Conservation (phyloP, 1,140 invertebrate species). For the Aphidius gifuensis region DNA sequence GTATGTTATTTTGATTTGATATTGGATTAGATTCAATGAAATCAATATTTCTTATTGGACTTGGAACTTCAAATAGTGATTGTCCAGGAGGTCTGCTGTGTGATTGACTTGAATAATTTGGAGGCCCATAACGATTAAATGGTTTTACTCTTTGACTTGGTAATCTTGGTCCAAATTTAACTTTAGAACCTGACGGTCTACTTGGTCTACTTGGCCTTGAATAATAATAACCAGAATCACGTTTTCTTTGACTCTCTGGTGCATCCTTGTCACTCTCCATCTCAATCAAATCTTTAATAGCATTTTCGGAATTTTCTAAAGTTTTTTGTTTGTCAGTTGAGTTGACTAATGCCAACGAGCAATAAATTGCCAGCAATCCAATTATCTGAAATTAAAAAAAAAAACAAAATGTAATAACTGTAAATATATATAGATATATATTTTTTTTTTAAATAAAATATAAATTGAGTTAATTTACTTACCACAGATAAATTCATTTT, state of each 20-base stretch:
- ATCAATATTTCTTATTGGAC: conserved; percentile 35
- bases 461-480: too few species aligned
- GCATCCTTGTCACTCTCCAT: conserved; percentile 16
- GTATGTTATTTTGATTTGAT: conserved; percentile 46
- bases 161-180: conserved; percentile 9
- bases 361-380: too few species aligned
- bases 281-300: conserved; percentile 27
- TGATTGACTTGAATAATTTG: conserved; percentile 10
- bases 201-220: conserved; percentile 25
- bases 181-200: conserved; percentile 21
- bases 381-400: too few species aligned
- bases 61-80: conserved; percentile 34
- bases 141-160: conserved; percentile 36
- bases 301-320: background rate
- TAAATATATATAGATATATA: too few species aligned
- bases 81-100: background rate
- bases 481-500: too few species aligned
- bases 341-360: too few species aligned
- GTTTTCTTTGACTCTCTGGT: conserved; percentile 37
- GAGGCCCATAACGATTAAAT: conserved; percentile 43
- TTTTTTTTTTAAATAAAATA: too few species aligned
- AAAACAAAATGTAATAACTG: too few species aligned
- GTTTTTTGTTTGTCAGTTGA: too few species aligned
- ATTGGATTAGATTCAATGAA: conserved; percentile 42
- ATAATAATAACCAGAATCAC: conserved; percentile 44